These are phyloP conservation scores for Pungitius pungitius DNA, from an alignment of 2,113 vertebrate genomes.

Conservation along the genomic window DNA sequence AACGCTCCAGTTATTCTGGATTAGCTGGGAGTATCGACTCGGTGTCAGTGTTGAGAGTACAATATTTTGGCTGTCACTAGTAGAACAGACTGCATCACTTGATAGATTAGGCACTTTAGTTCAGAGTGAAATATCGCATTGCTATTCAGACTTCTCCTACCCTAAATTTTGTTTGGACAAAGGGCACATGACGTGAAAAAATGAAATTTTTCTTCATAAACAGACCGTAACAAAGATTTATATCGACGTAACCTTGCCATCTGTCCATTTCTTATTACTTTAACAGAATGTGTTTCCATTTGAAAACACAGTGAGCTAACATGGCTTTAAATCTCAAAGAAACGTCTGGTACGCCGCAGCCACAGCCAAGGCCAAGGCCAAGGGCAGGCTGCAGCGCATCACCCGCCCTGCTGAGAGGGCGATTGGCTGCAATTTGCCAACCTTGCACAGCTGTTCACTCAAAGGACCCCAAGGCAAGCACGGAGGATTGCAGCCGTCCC, in stretches of 20 bases:
- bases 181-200: background rate
- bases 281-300: background rate
- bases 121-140: background rate
- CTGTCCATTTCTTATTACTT: background rate
- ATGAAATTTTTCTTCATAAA: background rate
- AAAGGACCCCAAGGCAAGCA: too few relatives aligned
- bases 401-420: too few relatives aligned
- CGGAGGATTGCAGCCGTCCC: too few relatives aligned
- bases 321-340: too few relatives aligned
- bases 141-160: background rate
- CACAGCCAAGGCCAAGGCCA: too few relatives aligned
- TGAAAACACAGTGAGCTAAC: background rate
- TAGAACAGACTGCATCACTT: background rate
- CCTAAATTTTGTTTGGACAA: background rate
- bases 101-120: background rate
- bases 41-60: constrained; percentile 9
- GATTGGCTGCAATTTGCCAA: too few relatives aligned
- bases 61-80: constrained; percentile 13
- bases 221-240: background rate
- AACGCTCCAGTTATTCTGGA: constrained; percentile 19
- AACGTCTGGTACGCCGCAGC: too few relatives aligned
- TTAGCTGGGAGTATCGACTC: constrained; percentile 29
- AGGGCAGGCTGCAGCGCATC: too few relatives aligned
- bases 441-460: too few relatives aligned
- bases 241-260: background rate